Evolutionary conservation across 1,140 invertebrate species (phyloP).

Genomic region (Penaeus japonicus): DNA sequence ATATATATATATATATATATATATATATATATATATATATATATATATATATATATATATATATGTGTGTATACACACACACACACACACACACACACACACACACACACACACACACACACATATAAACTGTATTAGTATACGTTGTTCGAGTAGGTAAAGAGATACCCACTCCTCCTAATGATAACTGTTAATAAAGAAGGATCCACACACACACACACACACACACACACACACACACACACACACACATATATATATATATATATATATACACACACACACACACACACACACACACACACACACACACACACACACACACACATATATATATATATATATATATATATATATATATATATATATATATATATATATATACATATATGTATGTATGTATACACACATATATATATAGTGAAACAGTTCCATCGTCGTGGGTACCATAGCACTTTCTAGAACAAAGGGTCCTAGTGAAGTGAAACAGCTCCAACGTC

Average conservation of each 20-base stretch:
- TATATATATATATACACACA: background rate
- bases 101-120: background rate
- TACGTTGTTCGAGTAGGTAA: no score
- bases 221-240: background rate
- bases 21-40: background rate
- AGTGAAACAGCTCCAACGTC: no score
- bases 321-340: background rate
- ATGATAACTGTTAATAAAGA: no score
- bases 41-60: background rate
- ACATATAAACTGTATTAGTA: no score
- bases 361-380: background rate
- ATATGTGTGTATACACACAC: background rate
- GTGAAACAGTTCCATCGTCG: no score
- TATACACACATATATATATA: no score
- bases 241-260: background rate
- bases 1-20: background rate
- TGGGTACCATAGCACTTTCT: no score
- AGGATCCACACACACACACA: background rate
- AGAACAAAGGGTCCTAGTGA: no score
- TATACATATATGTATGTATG: background rate
- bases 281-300: background rate
- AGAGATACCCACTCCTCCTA: no score
- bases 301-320: background rate
- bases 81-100: background rate
- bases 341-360: background rate